Base-by-base conservation (phyloP, 2,888 invertebrate species). In the Conops quadrifasciatus region DNA sequence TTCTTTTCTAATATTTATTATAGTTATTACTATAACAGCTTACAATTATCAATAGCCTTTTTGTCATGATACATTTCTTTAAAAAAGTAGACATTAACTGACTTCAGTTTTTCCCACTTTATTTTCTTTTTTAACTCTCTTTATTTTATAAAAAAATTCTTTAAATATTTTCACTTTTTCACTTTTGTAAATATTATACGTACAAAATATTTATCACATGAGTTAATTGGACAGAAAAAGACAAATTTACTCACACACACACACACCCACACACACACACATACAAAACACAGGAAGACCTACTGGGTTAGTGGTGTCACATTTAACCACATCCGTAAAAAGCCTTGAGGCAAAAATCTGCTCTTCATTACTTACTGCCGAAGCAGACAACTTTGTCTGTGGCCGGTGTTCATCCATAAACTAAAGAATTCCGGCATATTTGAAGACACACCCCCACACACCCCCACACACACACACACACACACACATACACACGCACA, bases 361-460 rank as follows among this genome's bases (percentile, higher is more conserved):
- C 21, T 45, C 9, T 21, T 47, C 63, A 47, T 63, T 47, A 63
- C 47, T 63, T 63, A 16, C 63, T 47, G 28, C 11, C 26, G 15
- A 47, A 63, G 16, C 26, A 19, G 26, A 56, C 43, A 63, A 45
- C 47, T 24, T 45, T 24, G 24, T 26, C 36, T 13, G 58, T 58
- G 16, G n/a, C 26, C 47, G 63, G 63, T 63, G 63, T 63, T 63
- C 63, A 24, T 63, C 47, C 63, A 47, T 63, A 63, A 47, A 53
- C 43, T 59, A 43, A 30, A 30, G 16, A 45, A 63, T 30, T 63
- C 36, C 43, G 47, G 9, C 47, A 51, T 30, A 62, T 43, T 21
- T 24, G 36, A 36, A 62, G 3, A 60, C 28, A 36, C 28, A 60
- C 30, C 13, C n/a, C 26, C 9, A 43, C 62, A 43, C 19, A 3